These are phyloP conservation scores for pig (Sus scrofa) DNA, from an alignment of 2,113 vertebrate species.

Conservation along the genomic window DNA sequence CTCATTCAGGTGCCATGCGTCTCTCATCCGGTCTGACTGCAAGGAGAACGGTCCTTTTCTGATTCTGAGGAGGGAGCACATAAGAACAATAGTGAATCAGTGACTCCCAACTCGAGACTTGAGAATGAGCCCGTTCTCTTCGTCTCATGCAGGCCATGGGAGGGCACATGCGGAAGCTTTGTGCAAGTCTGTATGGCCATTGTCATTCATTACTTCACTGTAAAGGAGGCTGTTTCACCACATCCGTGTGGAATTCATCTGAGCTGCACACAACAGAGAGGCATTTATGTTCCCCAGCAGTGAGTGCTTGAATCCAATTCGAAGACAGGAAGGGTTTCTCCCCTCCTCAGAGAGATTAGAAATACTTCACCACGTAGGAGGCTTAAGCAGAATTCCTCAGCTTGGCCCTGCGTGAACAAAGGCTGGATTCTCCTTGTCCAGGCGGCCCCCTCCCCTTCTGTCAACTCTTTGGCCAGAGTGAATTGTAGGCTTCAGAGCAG, in stretches of 20 bases:
- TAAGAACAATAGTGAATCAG: neutral
- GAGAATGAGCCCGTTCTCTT: constrained; percentile 14
- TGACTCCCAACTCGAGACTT: constrained; percentile 6
- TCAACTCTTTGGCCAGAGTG: neutral
- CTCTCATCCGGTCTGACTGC: neutral
- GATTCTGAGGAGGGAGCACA: neutral
- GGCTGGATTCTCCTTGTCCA: constrained; percentile 49
- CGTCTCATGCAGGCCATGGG: neutral
- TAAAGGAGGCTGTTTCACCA: constrained; percentile 45
- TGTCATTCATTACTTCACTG: constrained; percentile 59
- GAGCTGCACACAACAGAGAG: constrained; percentile 74
- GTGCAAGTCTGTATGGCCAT: constrained; percentile 47
- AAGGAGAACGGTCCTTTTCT: neutral
- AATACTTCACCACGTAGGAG: constrained; percentile 78
- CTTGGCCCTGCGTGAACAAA: neutral
- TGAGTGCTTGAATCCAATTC: constrained; percentile 56
- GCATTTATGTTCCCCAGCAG: constrained; percentile 66
- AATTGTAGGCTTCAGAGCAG: neutral
- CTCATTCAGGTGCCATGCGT: constrained; percentile 5
- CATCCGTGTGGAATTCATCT: constrained; percentile 66
- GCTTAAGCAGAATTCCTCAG: constrained; percentile 67
- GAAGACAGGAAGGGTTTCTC: constrained; percentile 65
- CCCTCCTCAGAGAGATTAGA: constrained; percentile 66
- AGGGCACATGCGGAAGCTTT: constrained; percentile 46
- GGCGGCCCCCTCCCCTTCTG: neutral